phyloP scores from a whole-genome alignment of 2,888 invertebrate species.

The Oligia fasciuncula region DNA sequence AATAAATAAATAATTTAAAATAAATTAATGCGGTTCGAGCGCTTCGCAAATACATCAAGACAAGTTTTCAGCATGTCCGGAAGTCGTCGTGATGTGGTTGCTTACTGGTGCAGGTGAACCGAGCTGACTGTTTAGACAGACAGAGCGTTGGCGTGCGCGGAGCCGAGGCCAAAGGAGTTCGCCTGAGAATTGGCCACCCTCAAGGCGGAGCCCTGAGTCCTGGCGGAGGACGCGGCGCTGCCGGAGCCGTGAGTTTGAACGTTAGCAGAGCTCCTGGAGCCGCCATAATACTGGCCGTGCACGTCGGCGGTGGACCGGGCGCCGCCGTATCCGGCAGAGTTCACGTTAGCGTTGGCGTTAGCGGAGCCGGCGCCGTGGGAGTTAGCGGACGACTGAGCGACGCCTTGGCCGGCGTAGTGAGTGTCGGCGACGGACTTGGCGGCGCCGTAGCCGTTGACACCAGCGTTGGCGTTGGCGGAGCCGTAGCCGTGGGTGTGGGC shows the following conservation, averaged over 20 bases:
- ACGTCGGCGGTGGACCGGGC: conserved; percentile 76
- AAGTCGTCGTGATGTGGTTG: conserved; percentile 87
- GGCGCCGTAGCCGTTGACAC: conserved; percentile 68
- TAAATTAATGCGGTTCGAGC: conserved; percentile 73
- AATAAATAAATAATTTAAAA: conserved; percentile 66
- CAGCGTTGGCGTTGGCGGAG: conserved; percentile 70
- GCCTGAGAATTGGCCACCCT: conserved; percentile 78
- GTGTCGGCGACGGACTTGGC: conserved; percentile 68
- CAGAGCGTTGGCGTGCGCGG: conserved; percentile 80
- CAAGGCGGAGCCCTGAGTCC: conserved; percentile 75
- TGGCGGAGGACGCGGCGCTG: conserved; percentile 77
- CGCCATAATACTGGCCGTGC: conserved; percentile 75
- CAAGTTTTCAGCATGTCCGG: conserved; percentile 77
- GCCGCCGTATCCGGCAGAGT: conserved; percentile 68
- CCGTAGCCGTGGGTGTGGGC: conserved; percentile 70
- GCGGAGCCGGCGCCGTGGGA: conserved; percentile 72
- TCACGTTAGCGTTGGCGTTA: conserved; percentile 74
- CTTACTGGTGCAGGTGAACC: conserved; percentile 56
- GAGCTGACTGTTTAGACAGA: conserved; percentile 69
- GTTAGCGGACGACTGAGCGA: conserved; percentile 71
- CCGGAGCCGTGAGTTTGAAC: conserved; percentile 78
- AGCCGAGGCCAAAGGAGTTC: conserved; percentile 75
- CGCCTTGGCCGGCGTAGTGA: conserved; percentile 57
- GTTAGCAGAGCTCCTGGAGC: conserved; percentile 77
- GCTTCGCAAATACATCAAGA: conserved; percentile 85